Evolutionary conservation across 1,140 invertebrate genomes (phyloP).

Genomic region (Adelges cooleyi): DNA sequence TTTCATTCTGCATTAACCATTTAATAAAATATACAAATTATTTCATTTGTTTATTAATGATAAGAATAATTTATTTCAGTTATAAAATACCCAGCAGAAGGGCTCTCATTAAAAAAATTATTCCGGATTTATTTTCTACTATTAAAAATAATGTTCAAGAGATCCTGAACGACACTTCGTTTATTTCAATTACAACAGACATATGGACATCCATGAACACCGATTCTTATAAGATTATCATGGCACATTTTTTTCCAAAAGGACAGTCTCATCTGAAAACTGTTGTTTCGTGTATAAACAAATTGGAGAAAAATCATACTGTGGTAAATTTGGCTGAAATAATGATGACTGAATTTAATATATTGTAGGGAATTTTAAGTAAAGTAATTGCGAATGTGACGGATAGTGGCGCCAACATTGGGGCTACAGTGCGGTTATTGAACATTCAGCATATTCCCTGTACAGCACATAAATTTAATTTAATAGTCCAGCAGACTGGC

Average conservation of each 20-base stretch:
- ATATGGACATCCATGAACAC: background rate
- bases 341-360: background rate
- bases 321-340: background rate
- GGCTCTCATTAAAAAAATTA: background rate
- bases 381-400: background rate
- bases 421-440: background rate
- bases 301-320: background rate
- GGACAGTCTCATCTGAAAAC: background rate
- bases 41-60: too few species aligned
- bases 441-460: background rate
- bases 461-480: background rate
- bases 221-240: background rate
- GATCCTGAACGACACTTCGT: background rate
- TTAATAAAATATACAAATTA: too few species aligned
- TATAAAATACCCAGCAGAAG: constrained; percentile 1
- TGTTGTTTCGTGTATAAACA: background rate
- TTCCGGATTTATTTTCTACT: background rate
- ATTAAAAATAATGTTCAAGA: background rate
- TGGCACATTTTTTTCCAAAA: background rate
- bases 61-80: too few species aligned
- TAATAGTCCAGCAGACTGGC: background rate
- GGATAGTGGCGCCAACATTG: background rate
- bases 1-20: too few species aligned
- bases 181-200: background rate
- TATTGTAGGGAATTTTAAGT: background rate